Conservation (phyloP, 2,113 vertebrate species). For the Arvicanthis niloticus region DNA sequence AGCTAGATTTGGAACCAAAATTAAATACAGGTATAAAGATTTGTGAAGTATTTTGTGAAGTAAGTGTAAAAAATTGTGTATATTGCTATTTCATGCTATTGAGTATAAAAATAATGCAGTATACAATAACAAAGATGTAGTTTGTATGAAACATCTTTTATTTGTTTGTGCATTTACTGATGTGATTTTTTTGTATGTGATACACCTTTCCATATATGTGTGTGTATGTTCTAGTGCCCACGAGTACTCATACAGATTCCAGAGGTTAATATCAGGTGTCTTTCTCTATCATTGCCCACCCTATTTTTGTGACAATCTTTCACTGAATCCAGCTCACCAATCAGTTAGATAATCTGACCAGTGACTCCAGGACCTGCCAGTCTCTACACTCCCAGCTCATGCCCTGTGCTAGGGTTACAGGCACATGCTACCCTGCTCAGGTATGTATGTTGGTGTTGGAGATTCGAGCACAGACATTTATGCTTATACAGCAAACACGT, state of each 20-base stretch:
- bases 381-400: too few species aligned
- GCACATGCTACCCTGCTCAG: background rate
- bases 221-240: background rate
- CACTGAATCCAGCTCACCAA: too few species aligned
- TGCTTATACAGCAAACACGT: background rate
- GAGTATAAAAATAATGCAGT: background rate
- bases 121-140: background rate
- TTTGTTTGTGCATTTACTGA: background rate
- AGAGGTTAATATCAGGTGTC: background rate
- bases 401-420: background rate
- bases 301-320: background rate
- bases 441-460: background rate
- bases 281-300: too few species aligned
- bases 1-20: background rate
- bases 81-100: background rate
- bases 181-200: background rate
- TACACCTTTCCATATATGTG: rapidly evolving
- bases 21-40: background rate
- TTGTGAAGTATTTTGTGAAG: background rate
- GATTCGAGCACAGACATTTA: background rate
- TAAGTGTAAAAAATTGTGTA: too few species aligned
- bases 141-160: background rate
- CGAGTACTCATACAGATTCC: background rate
- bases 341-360: background rate
- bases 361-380: background rate